Evolutionary conservation across 2,113 vertebrate genomes (phyloP).

Genomic region (Apaloderma vittatum): DNA sequence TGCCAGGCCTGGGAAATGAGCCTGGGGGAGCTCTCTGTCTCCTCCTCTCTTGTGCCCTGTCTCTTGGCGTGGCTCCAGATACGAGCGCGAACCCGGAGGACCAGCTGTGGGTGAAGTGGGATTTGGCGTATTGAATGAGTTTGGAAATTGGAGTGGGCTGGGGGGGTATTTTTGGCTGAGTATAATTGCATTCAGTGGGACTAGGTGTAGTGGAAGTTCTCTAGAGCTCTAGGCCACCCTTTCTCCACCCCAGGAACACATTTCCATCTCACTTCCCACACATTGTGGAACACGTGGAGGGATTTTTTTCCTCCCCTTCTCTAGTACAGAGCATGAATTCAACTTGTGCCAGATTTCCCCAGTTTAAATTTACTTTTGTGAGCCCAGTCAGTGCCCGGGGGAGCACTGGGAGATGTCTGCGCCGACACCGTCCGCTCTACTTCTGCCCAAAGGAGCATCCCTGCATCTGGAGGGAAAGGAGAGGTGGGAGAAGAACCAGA

Average conservation of each 20-base stretch:
- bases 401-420: not conserved
- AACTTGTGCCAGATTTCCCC: not conserved
- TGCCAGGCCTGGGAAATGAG: not conserved
- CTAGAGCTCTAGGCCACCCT: not conserved
- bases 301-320: rapidly evolving
- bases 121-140: not conserved
- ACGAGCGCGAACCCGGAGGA: not conserved
- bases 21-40: not conserved
- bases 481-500: not conserved
- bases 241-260: not conserved
- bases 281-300: not conserved
- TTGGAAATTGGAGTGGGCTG: not conserved
- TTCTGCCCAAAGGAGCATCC: not conserved
- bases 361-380: no score
- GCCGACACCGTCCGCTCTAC: no score
- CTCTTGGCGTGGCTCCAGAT: not conserved
- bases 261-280: not conserved
- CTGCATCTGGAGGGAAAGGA: not conserved
- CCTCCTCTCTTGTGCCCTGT: not conserved
- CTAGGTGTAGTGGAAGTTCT: not conserved
- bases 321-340: not conserved
- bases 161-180: not conserved
- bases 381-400: not conserved
- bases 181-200: rapidly evolving
- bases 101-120: not conserved